phyloP scores from a whole-genome alignment of 2,113 vertebrate genomes.

The Oceanodroma tethys region DNA sequence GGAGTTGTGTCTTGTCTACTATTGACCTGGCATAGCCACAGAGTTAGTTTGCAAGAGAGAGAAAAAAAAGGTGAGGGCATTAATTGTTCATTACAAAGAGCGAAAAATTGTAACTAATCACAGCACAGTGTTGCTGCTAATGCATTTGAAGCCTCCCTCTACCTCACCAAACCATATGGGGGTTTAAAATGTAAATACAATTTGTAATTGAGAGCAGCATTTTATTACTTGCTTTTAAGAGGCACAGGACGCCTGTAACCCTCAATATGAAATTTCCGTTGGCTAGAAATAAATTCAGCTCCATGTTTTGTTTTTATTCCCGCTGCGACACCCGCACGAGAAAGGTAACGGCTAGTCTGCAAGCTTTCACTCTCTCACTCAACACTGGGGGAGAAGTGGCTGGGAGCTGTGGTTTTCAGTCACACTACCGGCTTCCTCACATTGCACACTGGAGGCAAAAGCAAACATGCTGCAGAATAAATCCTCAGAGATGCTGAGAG shows the following conservation, averaged over 20 bases:
- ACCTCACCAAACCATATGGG: slow-evolving; percentile 21
- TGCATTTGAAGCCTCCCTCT: slow-evolving; percentile 10
- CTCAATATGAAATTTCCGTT: slow-evolving; percentile 67
- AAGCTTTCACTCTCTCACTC: slow-evolving; percentile 27
- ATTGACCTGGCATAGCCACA: not conserved
- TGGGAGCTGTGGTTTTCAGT: slow-evolving; percentile 31
- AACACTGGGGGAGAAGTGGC: slow-evolving; percentile 17
- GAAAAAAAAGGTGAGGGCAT: not conserved
- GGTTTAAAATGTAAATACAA: slow-evolving; percentile 65
- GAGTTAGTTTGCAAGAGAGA: not conserved
- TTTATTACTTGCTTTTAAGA: slow-evolving; percentile 69
- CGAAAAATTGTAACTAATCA: slow-evolving; percentile 10
- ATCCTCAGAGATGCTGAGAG: slow-evolving; percentile 25
- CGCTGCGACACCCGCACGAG: not conserved
- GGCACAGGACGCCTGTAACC: slow-evolving; percentile 64
- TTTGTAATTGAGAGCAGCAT: slow-evolving; percentile 67
- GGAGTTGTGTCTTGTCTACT: not conserved
- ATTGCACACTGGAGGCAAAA: not conserved
- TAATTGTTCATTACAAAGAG: slow-evolving; percentile 27
- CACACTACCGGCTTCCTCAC: slow-evolving; percentile 5
- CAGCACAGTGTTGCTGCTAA: not conserved
- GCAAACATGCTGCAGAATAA: not conserved
- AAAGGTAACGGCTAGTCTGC: slow-evolving; percentile 6
- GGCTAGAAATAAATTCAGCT: slow-evolving; percentile 60
- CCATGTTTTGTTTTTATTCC: slow-evolving; percentile 60